These are phyloP conservation scores for Keiferia lycopersicella DNA, from an alignment of 2,888 invertebrate species.

Conservation along the genomic window DNA sequence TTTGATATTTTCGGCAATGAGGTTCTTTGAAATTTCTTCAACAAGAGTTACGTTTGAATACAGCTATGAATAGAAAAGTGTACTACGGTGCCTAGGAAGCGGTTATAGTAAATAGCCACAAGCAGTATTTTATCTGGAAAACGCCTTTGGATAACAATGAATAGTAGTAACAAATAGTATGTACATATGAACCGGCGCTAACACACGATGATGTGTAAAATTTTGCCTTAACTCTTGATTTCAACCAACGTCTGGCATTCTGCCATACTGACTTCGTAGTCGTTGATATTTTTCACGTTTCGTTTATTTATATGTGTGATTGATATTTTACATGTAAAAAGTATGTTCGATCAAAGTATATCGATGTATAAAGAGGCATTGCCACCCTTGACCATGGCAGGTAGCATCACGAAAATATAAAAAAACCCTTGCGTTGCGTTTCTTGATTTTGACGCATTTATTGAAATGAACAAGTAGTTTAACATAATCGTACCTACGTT, in stretches of 20 bases:
- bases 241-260: not conserved
- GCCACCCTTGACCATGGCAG: not conserved
- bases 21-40: too few relatives aligned
- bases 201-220: not conserved
- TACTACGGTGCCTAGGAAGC: not conserved
- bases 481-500: too few relatives aligned
- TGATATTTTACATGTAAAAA: not conserved
- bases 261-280: not conserved
- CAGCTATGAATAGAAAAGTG: too few relatives aligned
- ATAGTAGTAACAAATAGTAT: not conserved
- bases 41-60: too few relatives aligned
- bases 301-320: slow-evolving; percentile 26
- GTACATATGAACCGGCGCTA: slow-evolving; percentile 6
- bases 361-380: not conserved
- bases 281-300: slow-evolving; percentile 5
- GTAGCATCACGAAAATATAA: not conserved
- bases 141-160: not conserved
- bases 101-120: not conserved
- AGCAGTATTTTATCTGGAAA: not conserved
- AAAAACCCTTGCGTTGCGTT: not conserved
- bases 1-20: not conserved
- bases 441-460: too few relatives aligned
- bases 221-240: slow-evolving; percentile 1
- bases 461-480: too few relatives aligned
- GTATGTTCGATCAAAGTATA: not conserved